Conservation (phyloP, 2,888 invertebrate species). For the Hypsopygia costalis region DNA sequence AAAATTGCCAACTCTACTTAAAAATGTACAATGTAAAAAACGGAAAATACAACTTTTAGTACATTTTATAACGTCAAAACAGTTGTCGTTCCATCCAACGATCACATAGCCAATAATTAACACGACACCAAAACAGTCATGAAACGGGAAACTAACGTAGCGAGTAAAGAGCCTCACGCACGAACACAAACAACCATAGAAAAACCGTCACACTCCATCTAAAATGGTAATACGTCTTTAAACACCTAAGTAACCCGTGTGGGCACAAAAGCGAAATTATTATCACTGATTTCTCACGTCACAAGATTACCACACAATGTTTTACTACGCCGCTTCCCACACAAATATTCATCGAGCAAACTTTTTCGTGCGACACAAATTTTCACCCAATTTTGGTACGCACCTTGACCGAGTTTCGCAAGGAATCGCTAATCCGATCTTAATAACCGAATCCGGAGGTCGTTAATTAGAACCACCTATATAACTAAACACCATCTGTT, state of each 20-base stretch:
- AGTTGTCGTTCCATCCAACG: too few species aligned
- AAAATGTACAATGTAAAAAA: too few species aligned
- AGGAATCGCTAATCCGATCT: slow-evolving; percentile 25
- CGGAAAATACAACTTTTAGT: too few species aligned
- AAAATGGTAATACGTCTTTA: slow-evolving; percentile 15
- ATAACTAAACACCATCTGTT: slow-evolving; percentile 10
- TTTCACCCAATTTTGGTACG: slow-evolving; percentile 50
- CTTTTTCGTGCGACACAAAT: slow-evolving; percentile 46
- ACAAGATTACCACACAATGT: slow-evolving; percentile 57
- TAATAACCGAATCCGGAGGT: slow-evolving; percentile 25
- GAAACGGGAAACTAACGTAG: not conserved
- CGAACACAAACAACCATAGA: slow-evolving; percentile 1
- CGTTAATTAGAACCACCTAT: slow-evolving; percentile 22
- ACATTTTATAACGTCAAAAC: too few species aligned
- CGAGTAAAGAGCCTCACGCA: not conserved
- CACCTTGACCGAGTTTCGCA: slow-evolving; percentile 53
- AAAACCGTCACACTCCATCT: slow-evolving; percentile 10
- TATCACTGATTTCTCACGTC: slow-evolving; percentile 51
- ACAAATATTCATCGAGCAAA: slow-evolving; percentile 38
- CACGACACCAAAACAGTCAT: too few species aligned
- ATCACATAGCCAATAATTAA: too few species aligned
- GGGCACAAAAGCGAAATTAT: slow-evolving; percentile 60
- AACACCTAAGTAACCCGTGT: slow-evolving; percentile 15
- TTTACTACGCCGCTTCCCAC: slow-evolving; percentile 57
- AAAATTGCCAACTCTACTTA: too few species aligned